phyloP scores from a whole-genome alignment of 2,888 invertebrate genomes.

The Cerastis leucographa region DNA sequence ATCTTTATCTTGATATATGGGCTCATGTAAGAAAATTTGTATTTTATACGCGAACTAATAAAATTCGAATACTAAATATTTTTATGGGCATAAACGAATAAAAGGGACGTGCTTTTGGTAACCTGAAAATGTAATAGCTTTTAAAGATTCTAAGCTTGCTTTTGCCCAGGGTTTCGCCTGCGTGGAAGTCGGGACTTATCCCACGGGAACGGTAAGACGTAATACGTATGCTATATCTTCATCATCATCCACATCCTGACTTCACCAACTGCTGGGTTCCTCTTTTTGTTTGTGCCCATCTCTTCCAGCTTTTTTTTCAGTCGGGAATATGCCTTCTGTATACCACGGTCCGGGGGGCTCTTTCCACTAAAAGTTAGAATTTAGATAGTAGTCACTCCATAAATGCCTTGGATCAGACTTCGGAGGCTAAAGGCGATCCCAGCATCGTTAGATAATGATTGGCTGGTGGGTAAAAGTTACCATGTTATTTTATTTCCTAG shows the following conservation, averaged over 20 bases:
- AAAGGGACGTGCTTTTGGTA: neutral
- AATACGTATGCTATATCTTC: neutral
- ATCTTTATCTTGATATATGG: conserved; percentile 52
- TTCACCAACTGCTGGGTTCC: neutral
- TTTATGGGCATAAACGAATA: conserved; percentile 21
- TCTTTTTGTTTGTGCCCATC: neutral
- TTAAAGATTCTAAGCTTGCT: neutral
- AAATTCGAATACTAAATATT: conserved; percentile 35
- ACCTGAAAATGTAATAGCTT: neutral
- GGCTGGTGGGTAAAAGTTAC: neutral
- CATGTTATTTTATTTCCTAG: neutral
- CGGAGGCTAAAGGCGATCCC: neutral
- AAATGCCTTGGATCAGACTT: neutral
- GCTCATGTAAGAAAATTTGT: conserved; percentile 34
- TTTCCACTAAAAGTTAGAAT: neutral
- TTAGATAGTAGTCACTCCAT: neutral
- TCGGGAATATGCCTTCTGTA: neutral
- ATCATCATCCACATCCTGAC: neutral
- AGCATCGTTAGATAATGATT: neutral
- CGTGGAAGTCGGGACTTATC: neutral
- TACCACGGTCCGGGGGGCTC: neutral
- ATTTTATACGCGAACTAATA: conserved; percentile 43
- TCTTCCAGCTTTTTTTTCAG: neutral
- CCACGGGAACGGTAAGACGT: neutral
- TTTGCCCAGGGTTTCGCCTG: neutral